A percentile compares a stretch with the other conserved stretches of the same genome.
Evolutionary conservation across 2,113 vertebrate genomes (phyloP).

Genomic region (Drymodes brunneopygia): DNA sequence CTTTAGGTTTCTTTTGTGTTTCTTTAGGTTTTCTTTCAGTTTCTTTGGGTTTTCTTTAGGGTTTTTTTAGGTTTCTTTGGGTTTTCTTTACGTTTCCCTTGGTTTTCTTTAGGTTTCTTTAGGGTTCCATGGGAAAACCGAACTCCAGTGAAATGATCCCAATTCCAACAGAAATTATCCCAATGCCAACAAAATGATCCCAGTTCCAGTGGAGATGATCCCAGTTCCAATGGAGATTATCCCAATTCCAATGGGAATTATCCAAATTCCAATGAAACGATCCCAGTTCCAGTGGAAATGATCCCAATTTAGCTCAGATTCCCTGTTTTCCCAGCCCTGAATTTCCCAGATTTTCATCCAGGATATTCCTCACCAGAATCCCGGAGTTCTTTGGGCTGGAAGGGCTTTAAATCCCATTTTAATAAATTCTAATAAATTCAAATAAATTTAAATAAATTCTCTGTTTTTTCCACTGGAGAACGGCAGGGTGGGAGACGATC

Average conservation of each 20-base stretch:
- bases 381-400: rapidly evolving
- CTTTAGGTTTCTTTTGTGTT: neutral
- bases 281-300: neutral
- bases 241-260: neutral
- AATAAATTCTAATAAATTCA: too few species aligned
- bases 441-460: too few species aligned
- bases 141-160: neutral
- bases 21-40: neutral
- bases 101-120: neutral
- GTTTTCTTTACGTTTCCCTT: neutral
- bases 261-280: neutral
- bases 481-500: neutral
- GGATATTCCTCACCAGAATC: neutral
- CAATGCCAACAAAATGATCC: too few species aligned
- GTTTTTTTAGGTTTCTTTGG: too few species aligned
- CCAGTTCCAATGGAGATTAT: neutral
- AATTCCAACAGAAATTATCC: too few species aligned
- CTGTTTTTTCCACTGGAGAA: neutral
- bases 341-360: neutral
- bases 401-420: neutral
- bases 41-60: neutral
- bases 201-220: neutral
- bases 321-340: neutral
- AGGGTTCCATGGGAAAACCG: too few species aligned
- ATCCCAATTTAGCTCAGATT: neutral